phyloP scores from a whole-genome alignment of 2,113 vertebrate genomes.

The Rhombomys opimus region DNA sequence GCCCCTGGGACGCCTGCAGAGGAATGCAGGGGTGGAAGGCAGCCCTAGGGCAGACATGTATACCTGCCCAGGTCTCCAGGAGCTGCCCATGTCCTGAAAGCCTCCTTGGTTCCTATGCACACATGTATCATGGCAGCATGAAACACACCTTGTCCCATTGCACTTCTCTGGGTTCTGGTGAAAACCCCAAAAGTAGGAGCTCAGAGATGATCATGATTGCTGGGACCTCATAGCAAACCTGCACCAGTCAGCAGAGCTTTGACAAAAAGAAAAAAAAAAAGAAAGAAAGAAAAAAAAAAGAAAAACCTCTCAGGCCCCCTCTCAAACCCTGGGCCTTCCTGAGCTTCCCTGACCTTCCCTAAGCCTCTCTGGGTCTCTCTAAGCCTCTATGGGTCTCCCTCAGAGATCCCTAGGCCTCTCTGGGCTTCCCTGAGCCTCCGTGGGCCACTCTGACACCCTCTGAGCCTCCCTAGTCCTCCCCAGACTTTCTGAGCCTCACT shows the following conservation, averaged over 20 bases:
- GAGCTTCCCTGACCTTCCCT: not conserved
- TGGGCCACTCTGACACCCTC: not conserved
- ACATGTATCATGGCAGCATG: accelerated
- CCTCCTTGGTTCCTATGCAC: not conserved
- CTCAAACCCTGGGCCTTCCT: not conserved
- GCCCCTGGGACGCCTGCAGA: accelerated
- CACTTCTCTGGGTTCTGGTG: not conserved
- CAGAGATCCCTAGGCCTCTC: no score
- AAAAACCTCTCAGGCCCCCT: not conserved
- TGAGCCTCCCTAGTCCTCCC: not conserved
- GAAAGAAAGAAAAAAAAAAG: no score
- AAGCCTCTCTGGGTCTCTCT: not conserved
- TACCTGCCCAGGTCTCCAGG: not conserved
- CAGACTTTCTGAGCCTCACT: not conserved
- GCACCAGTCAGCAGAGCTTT: accelerated
- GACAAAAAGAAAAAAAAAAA: no score
- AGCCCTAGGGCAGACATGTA: no score
- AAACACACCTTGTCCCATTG: accelerated
- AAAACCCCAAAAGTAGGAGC: accelerated
- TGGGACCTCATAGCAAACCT: not conserved
- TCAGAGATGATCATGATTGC: not conserved
- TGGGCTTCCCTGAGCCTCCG: no score
- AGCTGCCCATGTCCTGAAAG: accelerated
- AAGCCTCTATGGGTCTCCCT: no score
- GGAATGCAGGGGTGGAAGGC: not conserved